Evolutionary conservation across 2,113 vertebrate species (phyloP).

Genomic region (Toxostoma redivivum): DNA sequence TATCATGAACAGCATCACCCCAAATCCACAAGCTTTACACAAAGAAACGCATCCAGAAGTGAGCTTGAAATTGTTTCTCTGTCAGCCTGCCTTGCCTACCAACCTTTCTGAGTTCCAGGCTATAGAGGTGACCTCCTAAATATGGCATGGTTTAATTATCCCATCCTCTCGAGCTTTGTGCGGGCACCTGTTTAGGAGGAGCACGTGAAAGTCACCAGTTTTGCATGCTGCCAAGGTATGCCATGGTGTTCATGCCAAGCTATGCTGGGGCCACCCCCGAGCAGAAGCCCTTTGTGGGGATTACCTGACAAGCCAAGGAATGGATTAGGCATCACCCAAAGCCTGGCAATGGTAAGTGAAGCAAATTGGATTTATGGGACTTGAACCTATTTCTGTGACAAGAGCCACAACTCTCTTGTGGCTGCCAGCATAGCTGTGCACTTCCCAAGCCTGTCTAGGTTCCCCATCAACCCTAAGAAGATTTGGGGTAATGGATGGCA

Average conservation of each 20-base stretch:
- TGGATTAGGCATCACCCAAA: not conserved
- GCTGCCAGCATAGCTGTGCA: not conserved
- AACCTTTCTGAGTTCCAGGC: not conserved
- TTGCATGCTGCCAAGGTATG: not conserved
- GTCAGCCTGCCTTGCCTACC: not conserved
- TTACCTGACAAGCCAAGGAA: not conserved
- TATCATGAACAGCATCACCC: not conserved
- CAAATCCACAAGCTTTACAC: not conserved
- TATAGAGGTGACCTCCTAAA: not conserved
- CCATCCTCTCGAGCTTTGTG: not conserved
- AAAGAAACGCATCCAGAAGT: not conserved
- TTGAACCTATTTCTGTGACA: not conserved
- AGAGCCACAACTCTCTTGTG: fast-evolving
- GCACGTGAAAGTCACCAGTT: not conserved
- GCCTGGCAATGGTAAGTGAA: fast-evolving
- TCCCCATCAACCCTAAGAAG: not conserved
- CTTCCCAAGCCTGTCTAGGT: not conserved
- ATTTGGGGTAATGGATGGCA: not conserved
- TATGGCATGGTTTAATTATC: not conserved
- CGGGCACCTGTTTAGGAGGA: conserved; percentile 4
- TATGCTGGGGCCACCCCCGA: not conserved
- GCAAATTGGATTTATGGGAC: not conserved
- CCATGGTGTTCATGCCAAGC: fast-evolving
- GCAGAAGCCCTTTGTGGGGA: not conserved
- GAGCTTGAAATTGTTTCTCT: not conserved